Conservation (phyloP, 30 jellyfish, hydroid and myxozoan genomes). For the Pseudorhiza aurosa region DNA sequence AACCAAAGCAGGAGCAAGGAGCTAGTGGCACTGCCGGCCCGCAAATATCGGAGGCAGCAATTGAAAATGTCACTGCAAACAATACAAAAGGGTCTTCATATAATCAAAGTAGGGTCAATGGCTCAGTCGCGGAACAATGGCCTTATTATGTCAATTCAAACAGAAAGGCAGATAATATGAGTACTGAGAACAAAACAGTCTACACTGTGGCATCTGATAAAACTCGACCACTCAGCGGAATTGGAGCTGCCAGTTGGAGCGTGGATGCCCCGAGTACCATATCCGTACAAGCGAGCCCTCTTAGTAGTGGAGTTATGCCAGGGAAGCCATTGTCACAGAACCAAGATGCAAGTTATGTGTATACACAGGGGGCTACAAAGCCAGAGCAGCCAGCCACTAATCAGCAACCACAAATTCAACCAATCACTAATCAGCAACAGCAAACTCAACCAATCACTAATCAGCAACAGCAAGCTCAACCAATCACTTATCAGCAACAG, state of each 20-base stretch:
- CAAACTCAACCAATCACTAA: not conserved
- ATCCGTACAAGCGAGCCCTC: too few species aligned
- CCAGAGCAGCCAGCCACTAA: not conserved
- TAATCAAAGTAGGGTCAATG: not conserved
- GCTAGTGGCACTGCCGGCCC: constrained; percentile 12
- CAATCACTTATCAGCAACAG: not conserved
- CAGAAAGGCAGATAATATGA: not conserved
- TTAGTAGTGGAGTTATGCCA: too few species aligned
- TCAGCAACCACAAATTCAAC: not conserved
- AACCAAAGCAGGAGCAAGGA: constrained; percentile 38
- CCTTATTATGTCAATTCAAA: too few species aligned
- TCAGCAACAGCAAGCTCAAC: not conserved
- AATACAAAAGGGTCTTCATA: not conserved
- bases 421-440: not conserved
- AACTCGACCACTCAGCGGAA: not conserved
- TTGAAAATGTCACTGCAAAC: not conserved
- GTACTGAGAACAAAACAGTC: not conserved
- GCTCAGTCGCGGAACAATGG: not conserved
- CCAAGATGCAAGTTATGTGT: too few species aligned
- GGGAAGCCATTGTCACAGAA: too few species aligned
- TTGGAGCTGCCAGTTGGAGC: constrained; percentile 25
- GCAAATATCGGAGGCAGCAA: not conserved
- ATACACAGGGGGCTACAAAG: too few species aligned
- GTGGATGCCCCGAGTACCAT: constrained; percentile 8
- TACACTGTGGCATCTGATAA: not conserved